Evolutionary conservation across 2,888 invertebrate genomes (phyloP).

Genomic region (Theristus sp.): DNA sequence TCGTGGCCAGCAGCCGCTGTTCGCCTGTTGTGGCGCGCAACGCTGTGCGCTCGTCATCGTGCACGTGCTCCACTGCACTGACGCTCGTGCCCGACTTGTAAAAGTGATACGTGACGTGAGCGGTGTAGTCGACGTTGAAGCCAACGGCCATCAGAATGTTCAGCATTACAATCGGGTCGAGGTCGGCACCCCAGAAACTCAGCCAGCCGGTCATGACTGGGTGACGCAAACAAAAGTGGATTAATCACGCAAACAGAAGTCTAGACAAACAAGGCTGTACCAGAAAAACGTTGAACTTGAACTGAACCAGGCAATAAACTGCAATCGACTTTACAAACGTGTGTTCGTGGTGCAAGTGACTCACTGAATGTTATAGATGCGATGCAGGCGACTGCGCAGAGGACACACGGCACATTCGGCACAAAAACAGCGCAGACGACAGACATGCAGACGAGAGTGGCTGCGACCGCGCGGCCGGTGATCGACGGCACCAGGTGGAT

Average conservation of each 20-base stretch:
- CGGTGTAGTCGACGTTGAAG: neutral
- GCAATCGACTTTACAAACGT: too few relatives aligned
- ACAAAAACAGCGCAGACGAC: conserved; percentile 20
- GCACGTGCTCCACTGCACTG: conserved; percentile 22
- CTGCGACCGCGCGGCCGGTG: conserved; percentile 12
- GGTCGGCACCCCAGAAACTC: conserved; percentile 23
- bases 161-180: conserved; percentile 25
- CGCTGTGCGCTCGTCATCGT: conserved; percentile 14
- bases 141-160: conserved; percentile 7
- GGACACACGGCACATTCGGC: conserved; percentile 15
- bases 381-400: conserved; percentile 17
- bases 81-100: conserved; percentile 14
- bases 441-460: conserved; percentile 21
- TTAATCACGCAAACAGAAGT: neutral
- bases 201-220: conserved; percentile 22
- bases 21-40: conserved; percentile 10
- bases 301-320: neutral
- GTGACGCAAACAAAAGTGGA: conserved; percentile 1
- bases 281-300: too few relatives aligned
- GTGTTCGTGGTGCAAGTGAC: too few relatives aligned
- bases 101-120: neutral
- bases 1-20: conserved; percentile 17
- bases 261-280: neutral
- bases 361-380: conserved; percentile 19
- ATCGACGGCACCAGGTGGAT: conserved; percentile 17